phyloP scores from a whole-genome alignment of 2,113 vertebrate species.

The Actinemys pallida region DNA sequence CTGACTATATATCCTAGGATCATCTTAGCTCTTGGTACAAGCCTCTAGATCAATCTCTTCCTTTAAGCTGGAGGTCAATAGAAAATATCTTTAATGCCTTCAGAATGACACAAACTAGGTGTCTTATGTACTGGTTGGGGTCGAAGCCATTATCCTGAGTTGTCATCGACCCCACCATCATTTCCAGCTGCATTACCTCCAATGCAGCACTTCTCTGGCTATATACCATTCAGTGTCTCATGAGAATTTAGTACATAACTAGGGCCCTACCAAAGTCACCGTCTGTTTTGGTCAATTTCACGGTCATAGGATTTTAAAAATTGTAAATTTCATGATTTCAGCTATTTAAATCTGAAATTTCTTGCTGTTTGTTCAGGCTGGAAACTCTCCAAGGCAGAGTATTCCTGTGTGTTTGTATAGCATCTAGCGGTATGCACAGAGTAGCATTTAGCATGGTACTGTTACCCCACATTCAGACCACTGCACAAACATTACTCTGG shows the following conservation, averaged over 20 bases:
- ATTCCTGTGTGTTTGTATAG: background rate
- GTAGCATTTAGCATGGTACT: background rate
- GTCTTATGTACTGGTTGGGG: background rate
- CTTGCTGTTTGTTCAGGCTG: background rate
- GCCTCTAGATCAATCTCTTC: background rate
- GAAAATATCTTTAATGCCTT: background rate
- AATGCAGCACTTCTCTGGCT: fast-evolving
- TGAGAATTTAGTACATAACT: fast-evolving
- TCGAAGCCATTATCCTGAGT: background rate
- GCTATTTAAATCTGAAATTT: no score
- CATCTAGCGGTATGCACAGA: background rate
- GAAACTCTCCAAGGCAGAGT: background rate
- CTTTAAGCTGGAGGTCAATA: background rate
- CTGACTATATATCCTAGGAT: background rate
- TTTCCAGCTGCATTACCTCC: background rate
- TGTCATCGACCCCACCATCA: background rate
- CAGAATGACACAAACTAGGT: background rate
- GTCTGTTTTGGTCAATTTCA: no score
- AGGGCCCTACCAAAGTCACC: no score
- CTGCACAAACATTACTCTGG: background rate
- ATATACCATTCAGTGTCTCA: fast-evolving
- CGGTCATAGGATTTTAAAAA: no score
- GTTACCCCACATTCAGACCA: background rate
- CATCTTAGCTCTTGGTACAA: background rate
- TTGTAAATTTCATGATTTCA: no score